phyloP scores from a whole-genome alignment of 2,797 vertebrate species.

The Choloepus didactylus region DNA sequence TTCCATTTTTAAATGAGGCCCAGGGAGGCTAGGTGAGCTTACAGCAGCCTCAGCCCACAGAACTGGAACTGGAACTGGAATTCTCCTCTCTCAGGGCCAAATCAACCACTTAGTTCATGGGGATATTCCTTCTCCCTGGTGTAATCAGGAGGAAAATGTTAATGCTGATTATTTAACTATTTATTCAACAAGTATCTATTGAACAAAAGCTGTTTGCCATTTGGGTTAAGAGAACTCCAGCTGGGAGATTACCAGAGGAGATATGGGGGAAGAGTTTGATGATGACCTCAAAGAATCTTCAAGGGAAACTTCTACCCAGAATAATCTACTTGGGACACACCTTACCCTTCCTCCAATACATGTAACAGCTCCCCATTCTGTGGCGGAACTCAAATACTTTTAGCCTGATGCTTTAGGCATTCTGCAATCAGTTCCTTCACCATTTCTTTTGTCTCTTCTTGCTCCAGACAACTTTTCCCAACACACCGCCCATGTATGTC shows the following conservation, averaged over 20 bases:
- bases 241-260: background rate
- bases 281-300: background rate
- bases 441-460: background rate
- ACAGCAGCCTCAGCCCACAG: background rate
- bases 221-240: background rate
- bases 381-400: background rate
- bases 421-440: background rate
- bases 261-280: background rate
- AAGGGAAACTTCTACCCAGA: background rate
- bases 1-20: slow-evolving; percentile 54
- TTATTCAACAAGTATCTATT: slow-evolving; percentile 54
- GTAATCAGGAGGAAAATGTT: slow-evolving; percentile 1
- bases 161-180: slow-evolving; percentile 39
- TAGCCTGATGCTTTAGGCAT: background rate
- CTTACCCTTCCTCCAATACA: background rate
- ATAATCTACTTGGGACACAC: background rate
- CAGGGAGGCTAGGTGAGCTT: slow-evolving; percentile 33
- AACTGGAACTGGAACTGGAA: background rate
- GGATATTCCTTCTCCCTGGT: slow-evolving; percentile 18
- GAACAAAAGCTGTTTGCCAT: background rate
- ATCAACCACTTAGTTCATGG: background rate
- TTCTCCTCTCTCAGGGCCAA: background rate
- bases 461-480: background rate
- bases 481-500: background rate
- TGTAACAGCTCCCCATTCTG: background rate